Evolutionary conservation across 2,113 vertebrate genomes (phyloP).

Genomic region (Alexandromys fortis): DNA sequence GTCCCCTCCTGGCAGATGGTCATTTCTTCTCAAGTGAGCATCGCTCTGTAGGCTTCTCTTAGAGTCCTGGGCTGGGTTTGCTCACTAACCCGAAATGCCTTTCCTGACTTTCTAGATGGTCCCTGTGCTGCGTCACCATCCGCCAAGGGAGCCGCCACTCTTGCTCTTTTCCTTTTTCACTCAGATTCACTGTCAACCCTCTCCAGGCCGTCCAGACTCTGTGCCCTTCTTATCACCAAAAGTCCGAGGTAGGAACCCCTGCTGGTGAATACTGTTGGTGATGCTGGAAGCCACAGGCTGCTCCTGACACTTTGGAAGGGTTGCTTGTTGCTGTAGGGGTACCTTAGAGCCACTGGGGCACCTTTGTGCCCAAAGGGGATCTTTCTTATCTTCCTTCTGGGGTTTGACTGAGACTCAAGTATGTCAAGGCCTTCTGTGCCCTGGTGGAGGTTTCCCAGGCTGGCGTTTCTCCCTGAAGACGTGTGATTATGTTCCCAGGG

Average conservation of each 20-base stretch:
- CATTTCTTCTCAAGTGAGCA: constrained; percentile 86
- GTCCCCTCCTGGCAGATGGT: constrained; percentile 79
- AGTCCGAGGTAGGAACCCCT: constrained; percentile 89
- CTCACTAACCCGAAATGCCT: constrained; percentile 86
- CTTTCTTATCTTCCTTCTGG: constrained; percentile 90
- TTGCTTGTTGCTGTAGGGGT: constrained; percentile 88
- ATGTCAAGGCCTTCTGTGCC: constrained; percentile 90
- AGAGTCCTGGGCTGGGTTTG: constrained; percentile 91
- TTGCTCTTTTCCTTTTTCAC: constrained; percentile 60
- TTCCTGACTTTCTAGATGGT: constrained; percentile 88
- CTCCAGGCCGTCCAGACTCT: constrained; percentile 91
- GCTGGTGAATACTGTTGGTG: constrained; percentile 89
- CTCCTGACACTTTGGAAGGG: constrained; percentile 90
- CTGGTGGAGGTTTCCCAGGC: constrained; percentile 91
- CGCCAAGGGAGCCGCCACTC: constrained; percentile 87
- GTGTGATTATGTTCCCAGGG: constrained; percentile 91
- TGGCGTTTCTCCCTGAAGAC: constrained; percentile 91
- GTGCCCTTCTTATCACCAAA: constrained; percentile 90
- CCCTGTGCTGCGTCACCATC: constrained; percentile 86
- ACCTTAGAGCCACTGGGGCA: constrained; percentile 91
- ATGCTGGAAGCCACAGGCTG: constrained; percentile 90
- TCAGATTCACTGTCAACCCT: constrained; percentile 94
- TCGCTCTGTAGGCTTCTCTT: constrained; percentile 83
- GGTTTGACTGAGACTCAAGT: constrained; percentile 89
- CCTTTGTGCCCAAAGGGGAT: constrained; percentile 90